phyloP scores from a whole-genome alignment of 1,140 invertebrate genomes.

The Apis cerana region DNA sequence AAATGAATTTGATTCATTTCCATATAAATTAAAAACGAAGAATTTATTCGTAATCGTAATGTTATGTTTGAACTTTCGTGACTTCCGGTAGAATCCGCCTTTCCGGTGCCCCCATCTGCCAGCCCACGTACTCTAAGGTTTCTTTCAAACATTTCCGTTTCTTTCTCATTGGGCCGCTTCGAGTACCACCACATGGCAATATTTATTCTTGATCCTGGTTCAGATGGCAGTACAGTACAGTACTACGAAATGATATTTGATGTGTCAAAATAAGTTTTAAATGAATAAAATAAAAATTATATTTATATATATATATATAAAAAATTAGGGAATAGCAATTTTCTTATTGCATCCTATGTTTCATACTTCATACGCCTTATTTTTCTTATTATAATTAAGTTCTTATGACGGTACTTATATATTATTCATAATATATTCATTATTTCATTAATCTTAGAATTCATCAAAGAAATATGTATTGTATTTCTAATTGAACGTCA shows the following conservation, averaged over 20 bases:
- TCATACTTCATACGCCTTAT: neutral
- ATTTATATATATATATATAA: neutral
- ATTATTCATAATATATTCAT: neutral
- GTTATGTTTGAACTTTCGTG: slow-evolving; percentile 44
- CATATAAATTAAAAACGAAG: slow-evolving; percentile 23
- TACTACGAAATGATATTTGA: neutral
- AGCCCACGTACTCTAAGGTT: slow-evolving; percentile 33
- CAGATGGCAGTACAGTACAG: slow-evolving; percentile 1
- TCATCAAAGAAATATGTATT: neutral
- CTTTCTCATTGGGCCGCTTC: neutral
- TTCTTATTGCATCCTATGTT: too few species aligned
- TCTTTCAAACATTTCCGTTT: slow-evolving; percentile 34
- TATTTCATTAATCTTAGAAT: neutral
- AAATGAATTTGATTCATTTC: neutral
- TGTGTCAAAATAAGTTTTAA: neutral
- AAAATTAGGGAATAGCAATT: neutral
- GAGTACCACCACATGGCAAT: neutral
- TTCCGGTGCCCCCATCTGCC: slow-evolving; percentile 35
- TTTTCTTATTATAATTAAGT: neutral
- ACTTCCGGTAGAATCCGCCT: slow-evolving; percentile 41
- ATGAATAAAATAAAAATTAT: neutral
- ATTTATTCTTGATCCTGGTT: neutral
- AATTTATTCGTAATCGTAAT: slow-evolving; percentile 46
- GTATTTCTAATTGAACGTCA: too few species aligned
- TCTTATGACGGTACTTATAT: neutral